A percentile compares a stretch with the other conserved stretches of the same genome.
Evolutionary conservation across 2,888 invertebrate species (phyloP).

Genomic region (Ischnus inquisitorius): DNA sequence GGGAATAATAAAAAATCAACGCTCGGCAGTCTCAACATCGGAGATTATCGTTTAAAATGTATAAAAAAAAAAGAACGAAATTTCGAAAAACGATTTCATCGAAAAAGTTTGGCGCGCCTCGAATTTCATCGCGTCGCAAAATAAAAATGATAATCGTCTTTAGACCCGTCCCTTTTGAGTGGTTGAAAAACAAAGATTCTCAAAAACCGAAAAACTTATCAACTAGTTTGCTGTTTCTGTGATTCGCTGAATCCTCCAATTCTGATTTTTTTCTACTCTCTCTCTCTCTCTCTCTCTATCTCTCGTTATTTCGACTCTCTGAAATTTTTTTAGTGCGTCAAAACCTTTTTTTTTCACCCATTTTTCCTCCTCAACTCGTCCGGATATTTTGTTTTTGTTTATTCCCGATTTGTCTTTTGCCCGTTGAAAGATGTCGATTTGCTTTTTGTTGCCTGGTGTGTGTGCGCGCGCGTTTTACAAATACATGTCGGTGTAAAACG

Average conservation of each 20-base stretch:
- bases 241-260: slow-evolving; percentile 69
- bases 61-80: slow-evolving; percentile 34
- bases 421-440: slow-evolving; percentile 49
- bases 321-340: slow-evolving; percentile 60
- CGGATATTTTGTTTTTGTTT: slow-evolving; percentile 56
- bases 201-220: slow-evolving; percentile 51
- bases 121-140: slow-evolving; percentile 52
- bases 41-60: slow-evolving; percentile 34
- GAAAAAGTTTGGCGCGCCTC: slow-evolving; percentile 35
- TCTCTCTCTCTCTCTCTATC: slow-evolving; percentile 45
- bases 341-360: slow-evolving; percentile 69
- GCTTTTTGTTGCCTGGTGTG: slow-evolving; percentile 54
- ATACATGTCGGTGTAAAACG: slow-evolving; percentile 44
- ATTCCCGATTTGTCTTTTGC: slow-evolving; percentile 60
- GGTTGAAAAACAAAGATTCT: slow-evolving; percentile 39
- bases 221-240: slow-evolving; percentile 68
- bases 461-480: slow-evolving; percentile 59
- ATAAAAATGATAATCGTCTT: slow-evolving; percentile 65
- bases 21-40: slow-evolving; percentile 62
- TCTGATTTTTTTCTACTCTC: slow-evolving; percentile 22
- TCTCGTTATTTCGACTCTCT: slow-evolving; percentile 25
- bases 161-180: slow-evolving; percentile 44
- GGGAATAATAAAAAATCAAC: slow-evolving; percentile 61
- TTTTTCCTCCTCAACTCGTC: slow-evolving; percentile 58
- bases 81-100: slow-evolving; percentile 38